These are phyloP conservation scores for Petrolisthes manimaculis DNA, from an alignment of 2,888 invertebrate genomes.

Conservation along the genomic window DNA sequence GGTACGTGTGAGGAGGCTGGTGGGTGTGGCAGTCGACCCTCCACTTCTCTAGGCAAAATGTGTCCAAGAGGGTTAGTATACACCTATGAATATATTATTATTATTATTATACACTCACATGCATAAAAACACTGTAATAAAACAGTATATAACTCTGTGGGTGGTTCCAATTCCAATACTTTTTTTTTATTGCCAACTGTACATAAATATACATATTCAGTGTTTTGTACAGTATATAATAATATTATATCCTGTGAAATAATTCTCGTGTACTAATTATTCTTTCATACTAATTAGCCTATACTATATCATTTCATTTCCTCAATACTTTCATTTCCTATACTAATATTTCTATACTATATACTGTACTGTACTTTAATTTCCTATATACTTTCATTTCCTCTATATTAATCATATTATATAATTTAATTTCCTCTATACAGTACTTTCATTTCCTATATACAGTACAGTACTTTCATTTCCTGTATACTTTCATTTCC, in stretches of 20 bases:
- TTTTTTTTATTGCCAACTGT: no score
- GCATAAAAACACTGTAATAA: no score
- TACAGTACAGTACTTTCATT: neutral
- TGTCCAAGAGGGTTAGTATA: slow-evolving; percentile 48
- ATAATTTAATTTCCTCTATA: neutral
- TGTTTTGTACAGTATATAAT: no score
- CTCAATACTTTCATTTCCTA: neutral
- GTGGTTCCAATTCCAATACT: no score
- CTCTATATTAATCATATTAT: neutral
- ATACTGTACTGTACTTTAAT: neutral
- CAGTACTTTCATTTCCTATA: neutral
- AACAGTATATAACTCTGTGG: no score
- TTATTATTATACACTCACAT: no score
- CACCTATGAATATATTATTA: neutral
- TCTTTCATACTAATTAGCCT: no score
- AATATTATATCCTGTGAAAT: no score
- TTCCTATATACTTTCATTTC: neutral
- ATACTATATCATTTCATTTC: no score
- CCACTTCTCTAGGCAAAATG: slow-evolving; percentile 21
- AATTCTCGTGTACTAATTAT: no score
- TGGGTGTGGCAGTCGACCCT: slow-evolving; percentile 24
- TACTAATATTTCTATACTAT: neutral
- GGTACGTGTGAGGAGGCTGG: slow-evolving; percentile 43
- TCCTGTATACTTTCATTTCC: neutral
- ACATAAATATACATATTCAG: no score